phyloP scores from a whole-genome alignment of 1,140 invertebrate genomes.

The Leptopilina clavipes region DNA sequence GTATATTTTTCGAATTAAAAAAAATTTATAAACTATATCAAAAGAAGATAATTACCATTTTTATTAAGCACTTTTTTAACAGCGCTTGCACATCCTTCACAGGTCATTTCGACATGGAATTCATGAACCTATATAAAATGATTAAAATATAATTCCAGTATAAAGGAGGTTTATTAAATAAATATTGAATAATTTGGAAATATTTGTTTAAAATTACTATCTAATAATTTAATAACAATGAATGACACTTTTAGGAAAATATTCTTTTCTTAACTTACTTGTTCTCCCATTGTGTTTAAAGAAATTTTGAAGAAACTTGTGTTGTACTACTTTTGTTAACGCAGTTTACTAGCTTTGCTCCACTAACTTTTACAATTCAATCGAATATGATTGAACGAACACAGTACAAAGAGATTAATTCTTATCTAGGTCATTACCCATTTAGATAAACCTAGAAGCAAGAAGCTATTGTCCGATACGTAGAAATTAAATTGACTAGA shows the following conservation, averaged over 20 bases:
- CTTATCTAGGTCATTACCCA: constrained; percentile 16
- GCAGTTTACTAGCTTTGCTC: too few relatives aligned
- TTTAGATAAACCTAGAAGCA: constrained; percentile 4
- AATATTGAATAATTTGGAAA: background rate
- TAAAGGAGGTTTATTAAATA: background rate
- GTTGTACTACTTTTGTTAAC: too few relatives aligned
- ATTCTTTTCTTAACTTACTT: background rate
- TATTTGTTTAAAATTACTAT: background rate
- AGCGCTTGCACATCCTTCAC: constrained; percentile 89
- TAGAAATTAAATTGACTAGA: background rate
- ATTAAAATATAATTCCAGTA: background rate
- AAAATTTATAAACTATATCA: constrained; percentile 26
- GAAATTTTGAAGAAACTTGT: background rate
- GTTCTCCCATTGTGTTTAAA: background rate
- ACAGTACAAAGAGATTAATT: background rate
- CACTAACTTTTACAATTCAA: background rate
- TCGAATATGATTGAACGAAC: background rate
- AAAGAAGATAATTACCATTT: constrained; percentile 75
- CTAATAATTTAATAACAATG: background rate
- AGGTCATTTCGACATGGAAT: constrained; percentile 92
- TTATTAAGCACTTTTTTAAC: constrained; percentile 87
- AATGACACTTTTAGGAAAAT: background rate
- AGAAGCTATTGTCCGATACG: constrained; percentile 27
- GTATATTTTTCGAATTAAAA: too few relatives aligned
- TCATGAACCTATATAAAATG: constrained; percentile 80